Evolutionary conservation across 2,797 vertebrate species (phyloP), one percentile per base, ranked within the genome.

Genomic region (Argya squamiceps): DNA sequence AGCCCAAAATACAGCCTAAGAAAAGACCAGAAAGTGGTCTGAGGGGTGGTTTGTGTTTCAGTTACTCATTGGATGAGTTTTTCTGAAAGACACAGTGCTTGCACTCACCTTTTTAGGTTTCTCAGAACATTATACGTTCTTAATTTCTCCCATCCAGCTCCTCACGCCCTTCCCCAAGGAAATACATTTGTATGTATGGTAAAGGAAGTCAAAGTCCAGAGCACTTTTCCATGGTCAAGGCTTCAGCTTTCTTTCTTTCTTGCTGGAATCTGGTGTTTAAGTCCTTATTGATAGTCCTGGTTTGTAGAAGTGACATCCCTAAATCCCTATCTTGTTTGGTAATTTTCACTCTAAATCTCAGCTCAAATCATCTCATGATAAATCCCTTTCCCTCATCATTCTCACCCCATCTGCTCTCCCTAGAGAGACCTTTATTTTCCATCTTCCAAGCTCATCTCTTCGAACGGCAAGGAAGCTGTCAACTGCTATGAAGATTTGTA

Each of bases 281-380:
- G 73, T 64, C 62, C 59, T 88, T 97, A 96, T 88, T 96, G 86
- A 97, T 96, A 78, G 78, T 81, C 79, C 80, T 84, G 50, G 55
- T 96, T 93, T 93, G 65, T 69, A 86, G 73, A 97, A 97, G 88
- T 92, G 96, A 97, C 94, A 78, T 94, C 84, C 89, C 15, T 96
- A 97, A 97, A 76, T 96, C 96, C 94, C 90, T 96, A 88, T 94
- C 95, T 96, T 97, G 94, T 96, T 97, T 96, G 65, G 92, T 86
- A 95, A 97, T 97, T 97, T 96, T 97, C 92, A 91, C 87, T 93
- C 79, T 95, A 96, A 97, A 97, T 96, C 93, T 95, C 92, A 91
- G 81, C 52, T 96, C 93, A 94, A 94, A 96, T 95, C 93, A 91
- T 93, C 64, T 96, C 83, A 81, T 93, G 93, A 96, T 96, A 97